phyloP scores from a whole-genome alignment of 64 coral and sea anemone genomes.

The Exaiptasia diaphana region DNA sequence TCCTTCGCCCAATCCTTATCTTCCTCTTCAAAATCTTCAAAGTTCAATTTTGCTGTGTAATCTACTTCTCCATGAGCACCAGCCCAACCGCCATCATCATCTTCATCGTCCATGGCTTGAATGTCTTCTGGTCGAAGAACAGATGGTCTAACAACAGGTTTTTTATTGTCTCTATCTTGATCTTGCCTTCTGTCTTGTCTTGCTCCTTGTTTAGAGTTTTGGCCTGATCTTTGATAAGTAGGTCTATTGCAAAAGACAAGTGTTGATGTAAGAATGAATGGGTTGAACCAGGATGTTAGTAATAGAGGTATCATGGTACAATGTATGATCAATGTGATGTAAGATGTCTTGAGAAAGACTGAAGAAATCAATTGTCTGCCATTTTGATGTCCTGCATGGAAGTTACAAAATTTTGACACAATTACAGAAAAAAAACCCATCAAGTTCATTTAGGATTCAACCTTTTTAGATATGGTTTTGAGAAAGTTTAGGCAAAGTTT shows the following conservation, averaged over 20 bases:
- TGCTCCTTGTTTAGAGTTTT: conserved; percentile 20
- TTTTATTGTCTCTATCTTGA: conserved; percentile 47
- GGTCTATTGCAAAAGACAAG: not conserved
- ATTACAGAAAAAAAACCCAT: too few species aligned
- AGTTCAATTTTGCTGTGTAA: conserved; percentile 88
- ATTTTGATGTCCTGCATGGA: not conserved
- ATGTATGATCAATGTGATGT: not conserved
- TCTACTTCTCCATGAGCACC: conserved; percentile 95
- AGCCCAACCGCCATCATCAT: conserved; percentile 99
- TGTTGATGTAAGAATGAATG: not conserved
- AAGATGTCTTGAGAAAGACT: not conserved
- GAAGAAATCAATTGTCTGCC: not conserved
- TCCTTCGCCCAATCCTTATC: conserved; percentile 39
- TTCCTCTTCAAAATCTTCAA: conserved; percentile 96
- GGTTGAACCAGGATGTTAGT: not conserved
- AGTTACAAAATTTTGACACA: not conserved
- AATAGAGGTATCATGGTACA: not conserved
- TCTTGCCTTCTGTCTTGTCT: conserved; percentile 18
- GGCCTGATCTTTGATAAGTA: conserved; percentile 22
- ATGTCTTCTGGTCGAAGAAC: conserved; percentile 88
- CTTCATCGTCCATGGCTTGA: conserved; percentile 93
- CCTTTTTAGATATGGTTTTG: too few species aligned
- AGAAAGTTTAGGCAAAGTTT: too few species aligned
- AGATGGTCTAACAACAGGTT: conserved; percentile 56
- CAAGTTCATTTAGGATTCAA: too few species aligned